Evolutionary conservation across 2,888 invertebrate genomes (phyloP).

Genomic region (Tetranychus piercei): DNA sequence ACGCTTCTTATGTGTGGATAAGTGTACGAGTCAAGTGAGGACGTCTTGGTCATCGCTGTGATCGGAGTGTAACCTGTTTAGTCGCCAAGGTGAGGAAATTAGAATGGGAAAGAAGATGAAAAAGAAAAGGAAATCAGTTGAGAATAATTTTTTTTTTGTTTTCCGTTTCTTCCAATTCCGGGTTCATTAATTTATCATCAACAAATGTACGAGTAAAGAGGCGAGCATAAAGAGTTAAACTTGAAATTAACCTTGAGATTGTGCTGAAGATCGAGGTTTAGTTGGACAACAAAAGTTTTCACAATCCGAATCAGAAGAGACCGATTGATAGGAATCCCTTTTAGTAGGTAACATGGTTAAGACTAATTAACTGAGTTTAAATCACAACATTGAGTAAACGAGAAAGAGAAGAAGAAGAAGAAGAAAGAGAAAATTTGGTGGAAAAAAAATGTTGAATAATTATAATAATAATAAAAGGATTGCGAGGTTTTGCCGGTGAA

Average conservation of each 20-base stretch:
- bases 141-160: conserved; percentile 4
- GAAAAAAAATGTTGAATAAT: too few relatives aligned
- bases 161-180: not conserved
- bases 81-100: conserved; percentile 32
- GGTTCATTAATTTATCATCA: not conserved
- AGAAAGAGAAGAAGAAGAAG: not conserved
- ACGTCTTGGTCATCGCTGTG: conserved; percentile 52
- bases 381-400: not conserved
- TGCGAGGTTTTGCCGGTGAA: not conserved
- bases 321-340: not conserved
- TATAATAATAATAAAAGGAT: not conserved
- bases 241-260: not conserved
- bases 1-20: conserved; percentile 38
- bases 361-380: not conserved
- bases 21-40: conserved; percentile 66
- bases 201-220: too few relatives aligned
- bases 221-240: not conserved
- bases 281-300: not conserved
- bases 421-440: not conserved
- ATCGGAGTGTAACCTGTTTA: conserved; percentile 44
- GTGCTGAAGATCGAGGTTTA: not conserved
- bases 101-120: too few relatives aligned
- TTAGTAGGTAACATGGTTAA: not conserved
- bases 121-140: conserved; percentile 20
- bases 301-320: not conserved